Conservation (phyloP, 2,797 vertebrate genomes). For the Gallinago nigripennis region DNA sequence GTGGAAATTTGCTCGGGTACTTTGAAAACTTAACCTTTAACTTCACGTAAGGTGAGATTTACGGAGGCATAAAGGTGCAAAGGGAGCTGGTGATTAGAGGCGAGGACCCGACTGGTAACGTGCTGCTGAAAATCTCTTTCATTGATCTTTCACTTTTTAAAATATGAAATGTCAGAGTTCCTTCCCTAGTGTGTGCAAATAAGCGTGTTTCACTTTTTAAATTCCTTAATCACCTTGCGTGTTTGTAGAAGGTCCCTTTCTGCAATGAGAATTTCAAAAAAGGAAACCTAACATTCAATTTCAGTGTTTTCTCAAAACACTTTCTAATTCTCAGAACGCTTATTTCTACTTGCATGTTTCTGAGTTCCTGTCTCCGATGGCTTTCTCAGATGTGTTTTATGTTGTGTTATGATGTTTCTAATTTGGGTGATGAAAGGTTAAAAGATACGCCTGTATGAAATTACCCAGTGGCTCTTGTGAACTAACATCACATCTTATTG, state of each 20-base stretch:
- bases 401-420: constrained; percentile 57
- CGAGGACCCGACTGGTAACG: background rate
- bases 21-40: constrained; percentile 30
- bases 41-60: background rate
- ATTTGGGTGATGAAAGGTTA: constrained; percentile 53
- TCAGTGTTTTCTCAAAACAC: constrained; percentile 41
- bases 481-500: constrained; percentile 38
- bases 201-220: constrained; percentile 55
- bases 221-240: background rate
- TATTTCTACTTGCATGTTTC: constrained; percentile 6
- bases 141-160: constrained; percentile 54
- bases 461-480: constrained; percentile 33
- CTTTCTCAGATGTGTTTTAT: constrained; percentile 55
- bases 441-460: constrained; percentile 54
- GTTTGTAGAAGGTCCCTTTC: constrained; percentile 38
- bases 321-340: constrained; percentile 46
- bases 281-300: constrained; percentile 41
- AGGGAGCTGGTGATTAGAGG: constrained; percentile 4
- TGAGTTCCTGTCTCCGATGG: background rate
- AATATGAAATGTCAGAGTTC: constrained; percentile 50
- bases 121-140: constrained; percentile 47
- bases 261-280: background rate
- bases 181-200: constrained; percentile 62
- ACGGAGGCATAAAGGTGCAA: constrained; percentile 17
- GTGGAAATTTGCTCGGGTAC: background rate